Percentiles rank a stretch among this genome's conserved stretches.
Evolutionary conservation across 1,140 invertebrate genomes (phyloP).

Genomic region (Armadillidium nasatum): DNA sequence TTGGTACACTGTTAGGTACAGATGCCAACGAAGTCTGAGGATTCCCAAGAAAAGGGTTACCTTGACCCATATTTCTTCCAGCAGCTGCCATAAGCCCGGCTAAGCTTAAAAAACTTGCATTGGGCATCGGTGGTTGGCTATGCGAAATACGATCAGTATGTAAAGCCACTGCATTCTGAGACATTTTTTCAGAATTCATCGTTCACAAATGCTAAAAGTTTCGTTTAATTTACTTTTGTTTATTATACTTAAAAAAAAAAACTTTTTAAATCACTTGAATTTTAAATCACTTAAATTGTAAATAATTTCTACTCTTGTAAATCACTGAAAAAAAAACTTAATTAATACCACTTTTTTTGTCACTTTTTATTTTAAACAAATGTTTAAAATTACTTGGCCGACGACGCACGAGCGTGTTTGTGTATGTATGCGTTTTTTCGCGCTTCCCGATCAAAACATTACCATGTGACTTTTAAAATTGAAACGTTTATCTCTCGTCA

Average conservation of each 20-base stretch:
- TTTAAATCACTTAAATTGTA: background rate
- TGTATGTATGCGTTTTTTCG: too few species aligned
- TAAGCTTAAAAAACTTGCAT: background rate
- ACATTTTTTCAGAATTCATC: background rate
- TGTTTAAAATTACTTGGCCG: background rate
- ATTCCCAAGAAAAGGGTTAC: background rate
- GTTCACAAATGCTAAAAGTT: too few species aligned
- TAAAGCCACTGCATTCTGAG: background rate
- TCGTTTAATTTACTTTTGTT: too few species aligned
- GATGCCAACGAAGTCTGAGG: background rate
- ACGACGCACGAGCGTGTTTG: background rate
- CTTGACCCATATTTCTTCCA: background rate
- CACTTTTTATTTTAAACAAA: background rate
- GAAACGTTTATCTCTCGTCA: background rate
- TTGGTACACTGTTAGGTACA: background rate
- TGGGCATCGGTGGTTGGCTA: background rate
- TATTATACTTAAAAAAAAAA: too few species aligned
- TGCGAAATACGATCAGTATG: too few species aligned
- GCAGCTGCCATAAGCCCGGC: background rate
- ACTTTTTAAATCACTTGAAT: background rate
- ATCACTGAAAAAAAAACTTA: background rate
- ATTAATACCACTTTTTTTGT: too few species aligned
- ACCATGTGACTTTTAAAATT: background rate
- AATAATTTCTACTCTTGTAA: background rate
- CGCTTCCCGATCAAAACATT: conserved; percentile 8